Evolutionary conservation across 1,140 invertebrate species (phyloP), one percentile per base, ranked within the genome.

Genomic region (Triops longicaudatus): DNA sequence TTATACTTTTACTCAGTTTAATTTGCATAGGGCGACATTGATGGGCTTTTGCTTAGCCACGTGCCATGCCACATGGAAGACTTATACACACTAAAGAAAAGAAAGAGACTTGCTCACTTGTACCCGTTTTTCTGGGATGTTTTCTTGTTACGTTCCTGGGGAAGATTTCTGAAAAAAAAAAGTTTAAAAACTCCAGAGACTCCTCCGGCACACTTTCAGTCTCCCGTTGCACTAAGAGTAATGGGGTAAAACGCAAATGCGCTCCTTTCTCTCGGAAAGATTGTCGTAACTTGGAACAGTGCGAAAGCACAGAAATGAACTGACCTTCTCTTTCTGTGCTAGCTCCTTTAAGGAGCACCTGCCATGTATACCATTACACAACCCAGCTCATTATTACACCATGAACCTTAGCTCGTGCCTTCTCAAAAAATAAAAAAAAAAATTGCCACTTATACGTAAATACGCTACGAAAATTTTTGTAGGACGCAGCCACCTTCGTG

Each of bases 11-110:
- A 63, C n/a, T n/a, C 10, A 22, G 22, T 63, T 63, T 22, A 63
- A 63, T 63, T 63, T 63, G 50, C 50, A 63, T 63, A 63, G 6
- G 50, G 50, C 50, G 50, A 63, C 50, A 22, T 63, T 63, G 50
- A 63, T 63, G 50, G 50, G 50, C 50, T 63, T 37, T 37, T 63
- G 50, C 50, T 63, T 63, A 63, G 50, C 50, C 50, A 63, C 50
- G 50, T 63, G 50, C 50, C 50, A 63, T 22, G 50, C 50, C 50
- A 63, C 50, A 63, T 4, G 50, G 7, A 22, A 22, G 50, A 63
- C 22, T n/a, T 22, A 63, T 22, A 63, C 31, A 37, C 31, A 37
- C 31, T 37, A 37, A 4, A 37, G 31, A 37, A 37, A 37, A 37
- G n/a, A 37, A 37, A 37, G 31, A 37, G 7, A 37, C 31, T 37